Evolutionary conservation across 2,113 vertebrate species (phyloP).

Genomic region (Danionella cerebrum): DNA sequence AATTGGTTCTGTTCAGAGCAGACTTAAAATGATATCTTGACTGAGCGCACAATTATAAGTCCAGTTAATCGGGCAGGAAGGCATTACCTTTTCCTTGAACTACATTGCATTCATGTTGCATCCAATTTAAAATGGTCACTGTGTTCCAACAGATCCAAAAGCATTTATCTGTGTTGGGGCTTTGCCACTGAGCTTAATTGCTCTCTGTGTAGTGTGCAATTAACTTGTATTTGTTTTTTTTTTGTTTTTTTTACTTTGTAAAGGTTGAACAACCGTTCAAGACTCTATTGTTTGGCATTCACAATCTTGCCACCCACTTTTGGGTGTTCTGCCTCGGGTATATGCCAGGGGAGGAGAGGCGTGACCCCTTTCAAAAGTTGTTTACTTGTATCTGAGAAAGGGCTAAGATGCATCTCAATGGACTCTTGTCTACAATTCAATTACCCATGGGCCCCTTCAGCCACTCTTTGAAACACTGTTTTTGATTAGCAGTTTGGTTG

Average conservation of each 20-base stretch:
- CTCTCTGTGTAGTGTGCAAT: slow-evolving; percentile 47
- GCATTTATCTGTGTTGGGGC: neutral
- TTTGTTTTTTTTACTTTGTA: slow-evolving; percentile 51
- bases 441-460: slow-evolving; percentile 64
- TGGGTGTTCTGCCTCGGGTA: slow-evolving; percentile 54
- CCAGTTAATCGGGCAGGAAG: too few species aligned
- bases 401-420: slow-evolving; percentile 69
- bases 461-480: slow-evolving; percentile 30
- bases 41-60: too few species aligned
- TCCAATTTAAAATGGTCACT: neutral
- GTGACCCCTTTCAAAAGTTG: slow-evolving; percentile 72
- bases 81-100: neutral
- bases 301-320: slow-evolving; percentile 57
- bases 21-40: too few species aligned
- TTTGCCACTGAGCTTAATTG: neutral
- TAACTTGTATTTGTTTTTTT: too few species aligned
- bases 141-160: neutral
- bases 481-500: neutral
- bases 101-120: neutral
- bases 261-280: slow-evolving; percentile 64
- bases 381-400: slow-evolving; percentile 70
- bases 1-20: slow-evolving; percentile 53
- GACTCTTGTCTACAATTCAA: slow-evolving; percentile 77
- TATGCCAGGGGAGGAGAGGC: slow-evolving; percentile 57
- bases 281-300: slow-evolving; percentile 62